A percentile compares a stretch with the other conserved stretches of the same genome.
Evolutionary conservation across 2,113 vertebrate genomes (phyloP).

Genomic region (Platycercus adscitus): DNA sequence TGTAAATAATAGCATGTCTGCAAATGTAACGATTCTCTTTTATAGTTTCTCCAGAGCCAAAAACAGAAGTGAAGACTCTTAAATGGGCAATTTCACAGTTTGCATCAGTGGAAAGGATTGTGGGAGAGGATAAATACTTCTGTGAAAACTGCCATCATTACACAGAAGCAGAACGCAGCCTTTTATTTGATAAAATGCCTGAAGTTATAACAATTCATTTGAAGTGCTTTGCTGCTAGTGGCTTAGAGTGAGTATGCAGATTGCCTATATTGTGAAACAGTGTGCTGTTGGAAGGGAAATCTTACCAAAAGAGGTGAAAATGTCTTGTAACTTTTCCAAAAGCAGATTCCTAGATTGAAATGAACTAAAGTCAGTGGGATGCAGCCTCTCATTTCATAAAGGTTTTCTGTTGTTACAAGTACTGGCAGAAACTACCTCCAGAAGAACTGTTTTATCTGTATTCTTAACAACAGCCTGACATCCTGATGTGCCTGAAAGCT

Average conservation of each 20-base stretch:
- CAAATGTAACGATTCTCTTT: not conserved
- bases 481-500: not conserved
- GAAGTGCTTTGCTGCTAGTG: constrained; percentile 96
- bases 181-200: constrained; percentile 96
- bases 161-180: constrained; percentile 94
- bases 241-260: constrained; percentile 85
- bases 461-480: not conserved
- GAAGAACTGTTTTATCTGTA: not conserved
- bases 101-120: constrained; percentile 96
- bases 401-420: not conserved
- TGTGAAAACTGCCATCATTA: constrained; percentile 97
- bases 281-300: not conserved
- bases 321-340: not conserved
- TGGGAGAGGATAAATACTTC: constrained; percentile 98
- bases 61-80: constrained; percentile 91
- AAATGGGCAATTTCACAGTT: constrained; percentile 97
- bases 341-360: not conserved
- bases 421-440: not conserved
- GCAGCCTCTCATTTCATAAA: not conserved
- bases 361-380: not conserved
- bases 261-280: not conserved
- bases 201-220: constrained; percentile 96
- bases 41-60: constrained; percentile 96
- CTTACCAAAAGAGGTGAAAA: not conserved
- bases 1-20: not conserved